Conservation (phyloP, 2,113 vertebrate genomes). For the Desmodus rotundus region DNA sequence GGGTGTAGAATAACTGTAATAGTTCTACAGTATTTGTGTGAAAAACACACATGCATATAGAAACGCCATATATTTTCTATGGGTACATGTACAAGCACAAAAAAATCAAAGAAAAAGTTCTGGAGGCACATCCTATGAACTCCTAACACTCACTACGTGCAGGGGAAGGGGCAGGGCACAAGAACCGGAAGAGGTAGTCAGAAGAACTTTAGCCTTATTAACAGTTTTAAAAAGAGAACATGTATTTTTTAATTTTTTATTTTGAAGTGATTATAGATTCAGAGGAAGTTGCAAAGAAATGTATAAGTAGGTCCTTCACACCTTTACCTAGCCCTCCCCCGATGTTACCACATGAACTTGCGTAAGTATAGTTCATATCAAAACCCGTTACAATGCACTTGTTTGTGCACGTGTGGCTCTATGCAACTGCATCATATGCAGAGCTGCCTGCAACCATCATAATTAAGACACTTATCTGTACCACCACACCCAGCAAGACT, state of each 20-base stretch:
- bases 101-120: background rate
- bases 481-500: background rate
- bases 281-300: slow-evolving; percentile 4
- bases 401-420: background rate
- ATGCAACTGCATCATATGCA: background rate
- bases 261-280: background rate
- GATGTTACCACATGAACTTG: background rate
- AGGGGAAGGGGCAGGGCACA: background rate
- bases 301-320: background rate
- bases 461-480: background rate
- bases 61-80: background rate
- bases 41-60: background rate
- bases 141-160: background rate
- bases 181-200: background rate
- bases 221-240: background rate
- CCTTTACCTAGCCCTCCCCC: background rate
- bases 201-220: background rate
- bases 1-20: background rate
- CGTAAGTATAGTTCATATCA: background rate
- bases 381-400: background rate
- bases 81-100: background rate
- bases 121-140: background rate
- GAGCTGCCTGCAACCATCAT: background rate
- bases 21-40: background rate
- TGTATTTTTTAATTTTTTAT: background rate